These are phyloP conservation scores for Noctilio leporinus DNA, from an alignment of 2,113 vertebrate species.

Conservation along the genomic window DNA sequence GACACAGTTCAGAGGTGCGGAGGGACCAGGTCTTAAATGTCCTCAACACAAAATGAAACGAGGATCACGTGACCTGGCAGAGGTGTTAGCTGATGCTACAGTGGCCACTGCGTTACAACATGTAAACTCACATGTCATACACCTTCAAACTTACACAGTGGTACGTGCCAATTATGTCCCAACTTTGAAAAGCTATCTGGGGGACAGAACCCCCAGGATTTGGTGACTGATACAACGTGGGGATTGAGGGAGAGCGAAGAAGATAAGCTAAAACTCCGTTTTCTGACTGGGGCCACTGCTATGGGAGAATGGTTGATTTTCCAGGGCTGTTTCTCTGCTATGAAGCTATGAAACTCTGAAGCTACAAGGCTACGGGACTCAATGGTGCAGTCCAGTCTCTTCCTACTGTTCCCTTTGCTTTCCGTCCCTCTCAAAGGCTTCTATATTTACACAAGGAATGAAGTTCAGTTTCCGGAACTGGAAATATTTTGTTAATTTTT, in stretches of 20 bases:
- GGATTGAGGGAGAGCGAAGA: background rate
- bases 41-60: background rate
- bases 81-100: background rate
- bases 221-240: background rate
- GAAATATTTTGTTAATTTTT: constrained; percentile 79
- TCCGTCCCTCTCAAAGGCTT: constrained; percentile 74
- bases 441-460: constrained; percentile 75
- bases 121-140: background rate
- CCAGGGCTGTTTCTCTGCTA: background rate
- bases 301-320: background rate
- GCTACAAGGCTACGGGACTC: background rate
- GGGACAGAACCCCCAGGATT: background rate
- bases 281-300: background rate
- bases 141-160: background rate
- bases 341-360: background rate
- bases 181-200: background rate
- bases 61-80: background rate
- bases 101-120: background rate
- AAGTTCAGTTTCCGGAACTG: constrained; percentile 77
- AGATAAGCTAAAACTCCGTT: background rate
- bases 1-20: background rate
- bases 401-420: constrained; percentile 7
- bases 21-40: background rate
- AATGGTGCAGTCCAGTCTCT: background rate
- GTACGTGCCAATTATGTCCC: background rate